These are phyloP conservation scores for Thereva unica DNA, from an alignment of 2,888 invertebrate genomes.

Conservation along the genomic window DNA sequence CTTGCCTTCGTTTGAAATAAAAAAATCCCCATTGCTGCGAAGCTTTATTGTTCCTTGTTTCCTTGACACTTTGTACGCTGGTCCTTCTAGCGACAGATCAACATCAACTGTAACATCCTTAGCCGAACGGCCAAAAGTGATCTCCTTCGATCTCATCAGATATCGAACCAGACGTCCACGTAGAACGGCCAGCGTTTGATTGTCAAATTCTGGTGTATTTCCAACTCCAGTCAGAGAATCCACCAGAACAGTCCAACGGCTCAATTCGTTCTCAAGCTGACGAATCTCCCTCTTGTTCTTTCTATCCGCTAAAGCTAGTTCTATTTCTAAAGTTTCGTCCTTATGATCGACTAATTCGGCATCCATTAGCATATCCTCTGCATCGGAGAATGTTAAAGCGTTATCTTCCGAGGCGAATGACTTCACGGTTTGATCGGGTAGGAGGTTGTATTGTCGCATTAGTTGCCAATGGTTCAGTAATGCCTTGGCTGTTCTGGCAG, in stretches of 20 bases:
- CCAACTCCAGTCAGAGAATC: constrained; percentile 86
- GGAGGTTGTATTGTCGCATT: constrained; percentile 86
- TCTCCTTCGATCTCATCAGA: constrained; percentile 92
- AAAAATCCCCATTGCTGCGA: constrained; percentile 92
- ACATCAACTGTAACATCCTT: constrained; percentile 90
- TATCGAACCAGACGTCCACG: constrained; percentile 90
- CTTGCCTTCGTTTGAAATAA: constrained; percentile 92
- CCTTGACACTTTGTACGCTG: constrained; percentile 90
- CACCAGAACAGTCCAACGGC: constrained; percentile 90
- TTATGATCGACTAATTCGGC: constrained; percentile 76
- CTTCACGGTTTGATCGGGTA: constrained; percentile 85
- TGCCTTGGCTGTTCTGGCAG: constrained; percentile 82
- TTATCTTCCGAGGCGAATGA: constrained; percentile 66
- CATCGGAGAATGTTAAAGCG: constrained; percentile 83
- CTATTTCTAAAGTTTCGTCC: constrained; percentile 81
- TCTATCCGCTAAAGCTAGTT: constrained; percentile 74
- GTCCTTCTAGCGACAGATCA: constrained; percentile 90
- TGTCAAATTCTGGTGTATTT: constrained; percentile 82
- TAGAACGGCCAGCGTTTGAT: constrained; percentile 89
- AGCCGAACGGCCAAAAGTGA: constrained; percentile 88
- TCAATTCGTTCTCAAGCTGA: constrained; percentile 83
- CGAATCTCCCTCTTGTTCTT: constrained; percentile 84
- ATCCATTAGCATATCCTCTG: constrained; percentile 86
- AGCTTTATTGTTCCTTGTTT: constrained; percentile 89
- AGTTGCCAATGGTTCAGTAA: constrained; percentile 89